Conservation (phyloP, 1,140 invertebrate species). For the Cyphomyrmex costatus region DNA sequence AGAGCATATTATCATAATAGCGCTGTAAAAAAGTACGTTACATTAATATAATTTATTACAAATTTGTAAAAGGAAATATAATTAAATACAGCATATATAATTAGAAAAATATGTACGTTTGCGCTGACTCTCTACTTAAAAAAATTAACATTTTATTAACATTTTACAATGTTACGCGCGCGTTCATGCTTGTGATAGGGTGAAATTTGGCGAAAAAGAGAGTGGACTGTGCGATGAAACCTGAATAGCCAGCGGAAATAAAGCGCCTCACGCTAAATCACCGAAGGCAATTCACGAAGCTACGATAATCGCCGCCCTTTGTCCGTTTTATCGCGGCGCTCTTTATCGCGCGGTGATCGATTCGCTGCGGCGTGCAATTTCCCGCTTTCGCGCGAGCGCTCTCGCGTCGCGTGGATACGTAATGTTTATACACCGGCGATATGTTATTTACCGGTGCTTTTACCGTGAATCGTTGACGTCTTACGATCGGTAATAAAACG, state of each 20-base stretch:
- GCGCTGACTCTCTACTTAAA: neutral
- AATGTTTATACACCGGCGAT: slow-evolving; percentile 51
- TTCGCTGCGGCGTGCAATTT: slow-evolving; percentile 75
- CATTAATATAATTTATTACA: too few relatives aligned
- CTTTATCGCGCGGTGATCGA: slow-evolving; percentile 73
- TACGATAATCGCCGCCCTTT: slow-evolving; percentile 65
- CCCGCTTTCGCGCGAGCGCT: slow-evolving; percentile 61
- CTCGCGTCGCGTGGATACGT: neutral
- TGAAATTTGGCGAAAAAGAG: slow-evolving; percentile 33
- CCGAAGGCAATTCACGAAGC: slow-evolving; percentile 66
- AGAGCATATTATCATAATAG: neutral
- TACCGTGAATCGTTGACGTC: slow-evolving; percentile 70
- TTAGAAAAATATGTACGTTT: neutral
- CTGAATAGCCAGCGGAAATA: slow-evolving; percentile 59
- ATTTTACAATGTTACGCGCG: neutral
- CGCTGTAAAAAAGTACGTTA: neutral
- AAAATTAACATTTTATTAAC: slow-evolving; percentile 33
- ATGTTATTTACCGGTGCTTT: slow-evolving; percentile 74
- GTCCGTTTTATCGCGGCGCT: slow-evolving; percentile 68
- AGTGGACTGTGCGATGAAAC: slow-evolving; percentile 52
- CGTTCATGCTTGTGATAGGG: neutral
- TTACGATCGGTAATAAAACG: slow-evolving; percentile 75
- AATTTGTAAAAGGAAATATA: neutral
- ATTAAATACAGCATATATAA: neutral
- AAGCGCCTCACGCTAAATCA: slow-evolving; percentile 58